Evolutionary conservation across 2,888 invertebrate genomes (phyloP).

Genomic region (Zhuqinia jingwanae): DNA sequence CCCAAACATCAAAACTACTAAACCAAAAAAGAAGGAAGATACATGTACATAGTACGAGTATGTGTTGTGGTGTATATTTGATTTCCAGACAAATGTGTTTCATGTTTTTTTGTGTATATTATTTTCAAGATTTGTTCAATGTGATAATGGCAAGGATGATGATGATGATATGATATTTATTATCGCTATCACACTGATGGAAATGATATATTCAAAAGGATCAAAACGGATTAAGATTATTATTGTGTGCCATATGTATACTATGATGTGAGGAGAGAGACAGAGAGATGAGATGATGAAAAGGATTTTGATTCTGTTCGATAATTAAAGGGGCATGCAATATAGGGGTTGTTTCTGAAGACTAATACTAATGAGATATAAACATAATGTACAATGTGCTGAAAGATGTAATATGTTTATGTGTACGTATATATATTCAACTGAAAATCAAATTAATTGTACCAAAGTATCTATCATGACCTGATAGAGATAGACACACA

Average conservation of each 20-base stretch:
- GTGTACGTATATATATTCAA: not conserved
- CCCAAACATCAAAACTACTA: not conserved
- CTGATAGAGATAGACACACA: too few species aligned
- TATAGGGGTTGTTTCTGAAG: slow-evolving; percentile 24
- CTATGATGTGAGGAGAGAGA: slow-evolving; percentile 1
- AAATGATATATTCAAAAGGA: slow-evolving; percentile 58
- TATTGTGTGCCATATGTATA: slow-evolving; percentile 63
- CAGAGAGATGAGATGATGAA: slow-evolving; percentile 41
- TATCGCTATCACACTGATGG: slow-evolving; percentile 34
- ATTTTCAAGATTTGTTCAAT: slow-evolving; percentile 36
- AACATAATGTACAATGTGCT: not conserved
- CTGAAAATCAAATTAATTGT: not conserved
- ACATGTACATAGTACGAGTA: not conserved
- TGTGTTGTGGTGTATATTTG: not conserved
- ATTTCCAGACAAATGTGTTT: not conserved
- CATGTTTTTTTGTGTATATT: not conserved
- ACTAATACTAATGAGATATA: too few species aligned
- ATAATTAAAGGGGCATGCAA: slow-evolving; percentile 56
- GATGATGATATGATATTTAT: slow-evolving; percentile 32
- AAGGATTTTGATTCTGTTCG: slow-evolving; percentile 57
- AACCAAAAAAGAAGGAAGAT: not conserved
- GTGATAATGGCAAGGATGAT: slow-evolving; percentile 32
- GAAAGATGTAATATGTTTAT: slow-evolving; percentile 2
- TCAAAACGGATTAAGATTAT: slow-evolving; percentile 66
- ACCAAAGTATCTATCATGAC: too few species aligned